These are phyloP conservation scores for Eulemur coronatus DNA, from an alignment of 2,797 vertebrate species.

Conservation along the genomic window DNA sequence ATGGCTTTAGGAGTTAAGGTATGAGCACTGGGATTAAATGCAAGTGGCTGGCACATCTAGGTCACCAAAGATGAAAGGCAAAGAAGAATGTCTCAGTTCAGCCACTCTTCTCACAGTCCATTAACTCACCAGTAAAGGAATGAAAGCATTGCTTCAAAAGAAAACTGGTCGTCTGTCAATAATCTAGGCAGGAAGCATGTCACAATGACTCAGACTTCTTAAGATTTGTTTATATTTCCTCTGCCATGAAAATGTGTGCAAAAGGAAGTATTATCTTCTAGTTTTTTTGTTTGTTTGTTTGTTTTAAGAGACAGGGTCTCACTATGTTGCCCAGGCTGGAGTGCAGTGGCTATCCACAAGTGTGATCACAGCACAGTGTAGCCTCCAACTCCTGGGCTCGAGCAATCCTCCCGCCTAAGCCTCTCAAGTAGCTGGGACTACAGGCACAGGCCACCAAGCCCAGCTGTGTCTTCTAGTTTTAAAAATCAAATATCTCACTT, in stretches of 20 bases:
- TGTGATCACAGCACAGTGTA: background rate
- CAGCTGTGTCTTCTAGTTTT: background rate
- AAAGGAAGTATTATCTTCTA: slow-evolving; percentile 3
- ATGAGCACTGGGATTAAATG: background rate
- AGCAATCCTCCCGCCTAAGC: no score
- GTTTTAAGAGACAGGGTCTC: no score
- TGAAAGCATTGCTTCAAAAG: background rate
- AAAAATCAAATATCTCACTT: slow-evolving; percentile 2
- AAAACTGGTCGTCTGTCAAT: background rate
- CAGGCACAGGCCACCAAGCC: no score
- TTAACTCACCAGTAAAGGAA: background rate
- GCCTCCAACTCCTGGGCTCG: background rate
- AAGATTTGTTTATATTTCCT: background rate
- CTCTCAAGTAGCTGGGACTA: no score
- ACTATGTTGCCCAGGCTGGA: background rate
- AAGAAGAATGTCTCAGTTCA: background rate
- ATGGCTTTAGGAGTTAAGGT: background rate
- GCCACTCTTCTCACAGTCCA: background rate
- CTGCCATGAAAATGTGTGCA: background rate
- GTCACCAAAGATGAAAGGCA: background rate
- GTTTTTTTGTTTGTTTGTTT: background rate
- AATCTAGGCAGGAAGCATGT: background rate
- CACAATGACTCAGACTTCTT: background rate
- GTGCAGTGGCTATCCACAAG: background rate
- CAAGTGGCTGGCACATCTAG: background rate